These are phyloP conservation scores for Chydorus sphaericus DNA, from an alignment of 2,888 invertebrate species.

Conservation along the genomic window DNA sequence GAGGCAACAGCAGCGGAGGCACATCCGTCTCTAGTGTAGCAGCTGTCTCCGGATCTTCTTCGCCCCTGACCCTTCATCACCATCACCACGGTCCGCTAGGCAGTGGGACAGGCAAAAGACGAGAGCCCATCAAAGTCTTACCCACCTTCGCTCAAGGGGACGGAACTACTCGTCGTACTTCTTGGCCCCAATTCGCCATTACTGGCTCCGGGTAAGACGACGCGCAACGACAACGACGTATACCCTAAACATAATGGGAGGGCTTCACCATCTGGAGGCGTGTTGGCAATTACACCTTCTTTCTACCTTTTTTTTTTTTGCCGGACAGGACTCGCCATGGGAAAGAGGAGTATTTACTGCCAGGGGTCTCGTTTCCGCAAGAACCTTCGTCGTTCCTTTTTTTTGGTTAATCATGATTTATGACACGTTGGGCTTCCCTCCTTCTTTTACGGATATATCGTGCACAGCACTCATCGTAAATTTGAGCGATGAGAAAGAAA, in stretches of 20 bases:
- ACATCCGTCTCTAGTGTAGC: background rate
- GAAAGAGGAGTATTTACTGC: too few relatives aligned
- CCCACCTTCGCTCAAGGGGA: slow-evolving; percentile 9
- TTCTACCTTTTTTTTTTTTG: background rate
- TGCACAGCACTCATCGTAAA: too few relatives aligned
- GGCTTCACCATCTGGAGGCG: background rate
- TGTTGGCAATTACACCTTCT: background rate
- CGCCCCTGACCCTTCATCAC: background rate
- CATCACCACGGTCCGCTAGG: background rate
- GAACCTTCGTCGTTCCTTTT: too few relatives aligned
- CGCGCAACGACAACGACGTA: background rate
- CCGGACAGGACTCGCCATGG: too few relatives aligned
- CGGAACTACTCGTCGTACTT: slow-evolving; percentile 7
- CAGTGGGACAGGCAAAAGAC: background rate
- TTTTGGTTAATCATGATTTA: too few relatives aligned
- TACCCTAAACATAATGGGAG: background rate
- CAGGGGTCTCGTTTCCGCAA: too few relatives aligned
- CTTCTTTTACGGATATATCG: too few relatives aligned
- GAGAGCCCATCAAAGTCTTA: slow-evolving; percentile 12
- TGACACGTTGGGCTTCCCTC: too few relatives aligned
- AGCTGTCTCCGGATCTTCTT: background rate
- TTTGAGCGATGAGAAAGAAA: too few relatives aligned
- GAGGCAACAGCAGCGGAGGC: background rate
- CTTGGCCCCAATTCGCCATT: slow-evolving; percentile 15
- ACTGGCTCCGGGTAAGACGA: slow-evolving; percentile 15